A percentile compares a stretch with the other conserved stretches of the same genome.
phyloP scores from a whole-genome alignment of 1,140 invertebrate species.

The Acromyrmex heyeri region DNA sequence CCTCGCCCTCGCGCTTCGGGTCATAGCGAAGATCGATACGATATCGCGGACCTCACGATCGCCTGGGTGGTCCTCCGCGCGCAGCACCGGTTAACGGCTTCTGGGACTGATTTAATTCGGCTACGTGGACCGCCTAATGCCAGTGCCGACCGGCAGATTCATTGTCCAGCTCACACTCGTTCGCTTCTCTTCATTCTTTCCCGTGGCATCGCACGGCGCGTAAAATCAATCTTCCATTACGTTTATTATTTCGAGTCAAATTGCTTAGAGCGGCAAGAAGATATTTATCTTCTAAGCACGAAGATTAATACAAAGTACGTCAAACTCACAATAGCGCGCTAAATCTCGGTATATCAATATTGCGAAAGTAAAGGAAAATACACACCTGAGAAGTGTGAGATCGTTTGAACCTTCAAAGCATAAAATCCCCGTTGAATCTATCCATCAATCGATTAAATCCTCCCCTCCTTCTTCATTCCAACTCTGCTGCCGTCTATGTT shows the following conservation, averaged over 20 bases:
- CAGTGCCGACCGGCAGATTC: slow-evolving; percentile 16
- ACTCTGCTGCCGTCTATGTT: neutral
- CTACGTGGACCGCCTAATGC: slow-evolving; percentile 45
- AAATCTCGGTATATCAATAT: slow-evolving; percentile 1
- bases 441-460: slow-evolving; percentile 52
- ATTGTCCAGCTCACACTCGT: neutral
- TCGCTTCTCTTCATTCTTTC: neutral
- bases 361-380: neutral
- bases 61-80: slow-evolving; percentile 70
- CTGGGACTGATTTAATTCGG: slow-evolving; percentile 67
- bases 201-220: neutral
- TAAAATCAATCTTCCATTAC: neutral
- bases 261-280: neutral
- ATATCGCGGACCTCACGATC: slow-evolving; percentile 74
- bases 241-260: neutral
- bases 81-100: slow-evolving; percentile 17
- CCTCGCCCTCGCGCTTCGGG: slow-evolving; percentile 39
- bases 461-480: neutral
- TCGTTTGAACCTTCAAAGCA: slow-evolving; percentile 8
- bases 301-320: slow-evolving; percentile 1
- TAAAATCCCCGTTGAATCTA: slow-evolving; percentile 31
- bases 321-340: neutral
- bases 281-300: neutral
- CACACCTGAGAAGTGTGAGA: neutral
- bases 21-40: slow-evolving; percentile 74